A percentile compares a stretch with the other conserved stretches of the same genome.
These are phyloP conservation scores for Neodon shergylaensis DNA, from an alignment of 2,113 vertebrate genomes.

Conservation along the genomic window DNA sequence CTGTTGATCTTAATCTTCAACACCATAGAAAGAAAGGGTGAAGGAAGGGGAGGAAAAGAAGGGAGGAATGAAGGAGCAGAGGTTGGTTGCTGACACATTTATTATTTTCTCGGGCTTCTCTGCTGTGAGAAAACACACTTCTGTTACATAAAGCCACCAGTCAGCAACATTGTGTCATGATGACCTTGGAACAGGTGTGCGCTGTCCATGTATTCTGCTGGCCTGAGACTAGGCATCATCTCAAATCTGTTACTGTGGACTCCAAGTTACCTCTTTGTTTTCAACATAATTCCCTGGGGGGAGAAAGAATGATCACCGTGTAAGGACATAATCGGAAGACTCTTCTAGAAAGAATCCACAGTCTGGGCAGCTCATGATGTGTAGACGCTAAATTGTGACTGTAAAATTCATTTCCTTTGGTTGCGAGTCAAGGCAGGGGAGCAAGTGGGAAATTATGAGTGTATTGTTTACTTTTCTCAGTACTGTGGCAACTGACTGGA, in stretches of 20 bases:
- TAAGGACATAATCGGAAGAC: not conserved
- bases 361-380: not conserved
- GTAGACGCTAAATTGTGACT: not conserved
- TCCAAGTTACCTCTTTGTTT: not conserved
- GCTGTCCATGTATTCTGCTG: fast-evolving
- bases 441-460: not conserved
- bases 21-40: not conserved
- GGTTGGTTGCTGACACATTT: not conserved
- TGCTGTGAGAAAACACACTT: not conserved
- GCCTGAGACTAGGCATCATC: not conserved
- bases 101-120: not conserved
- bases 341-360: not conserved
- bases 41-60: too few relatives aligned
- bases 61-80: not conserved
- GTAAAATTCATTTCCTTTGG: not conserved
- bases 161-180: not conserved
- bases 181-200: not conserved
- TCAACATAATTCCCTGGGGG: not conserved
- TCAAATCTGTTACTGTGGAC: not conserved
- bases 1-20: not conserved
- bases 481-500: not conserved
- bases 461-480: too few relatives aligned
- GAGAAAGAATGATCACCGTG: not conserved
- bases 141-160: not conserved
- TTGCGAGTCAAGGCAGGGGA: not conserved